These are phyloP conservation scores for human DNA, from an alignment of 2,113 vertebrate species.

Conservation along the genomic window GRCh38 chr1:186435501-186436000, in stretches of 20 bases:
- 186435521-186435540: background rate
- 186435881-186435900: background rate
- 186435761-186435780: background rate
- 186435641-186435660: background rate
- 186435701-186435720: background rate
- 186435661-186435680: background rate
- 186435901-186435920: background rate
- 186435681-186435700: background rate
- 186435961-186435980: background rate
- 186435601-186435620: background rate
- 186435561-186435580: background rate
- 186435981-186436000: background rate
- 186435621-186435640: background rate
- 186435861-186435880: conserved; percentile 5
- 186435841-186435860: background rate
- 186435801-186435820: background rate
- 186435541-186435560: background rate
- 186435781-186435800: conserved; percentile 6
- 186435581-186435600: background rate
- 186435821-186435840: background rate
- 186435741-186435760: background rate
- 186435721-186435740: background rate
- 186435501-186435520: background rate
- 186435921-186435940: background rate
- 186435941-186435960: background rate